phyloP scores from a whole-genome alignment of 2,113 vertebrate species.

The Aythya baeri region DNA sequence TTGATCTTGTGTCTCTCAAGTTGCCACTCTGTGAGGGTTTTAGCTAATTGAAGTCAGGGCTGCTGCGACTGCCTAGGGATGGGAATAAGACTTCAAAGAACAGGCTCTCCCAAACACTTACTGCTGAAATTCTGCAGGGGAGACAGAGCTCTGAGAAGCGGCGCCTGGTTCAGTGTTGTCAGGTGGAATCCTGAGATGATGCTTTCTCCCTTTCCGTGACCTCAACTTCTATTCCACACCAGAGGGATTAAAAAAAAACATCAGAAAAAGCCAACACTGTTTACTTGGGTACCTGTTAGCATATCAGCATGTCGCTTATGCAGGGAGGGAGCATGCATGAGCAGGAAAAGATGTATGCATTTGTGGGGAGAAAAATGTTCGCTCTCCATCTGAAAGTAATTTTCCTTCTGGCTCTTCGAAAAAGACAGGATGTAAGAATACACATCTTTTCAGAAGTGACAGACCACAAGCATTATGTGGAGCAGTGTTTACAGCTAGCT shows the following conservation, averaged over 20 bases:
- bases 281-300: neutral
- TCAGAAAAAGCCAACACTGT: neutral
- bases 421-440: neutral
- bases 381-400: neutral
- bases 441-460: neutral
- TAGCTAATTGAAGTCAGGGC: neutral
- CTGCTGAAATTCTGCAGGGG: conserved; percentile 56
- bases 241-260: neutral
- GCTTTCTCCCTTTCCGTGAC: conserved; percentile 21
- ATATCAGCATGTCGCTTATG: no score
- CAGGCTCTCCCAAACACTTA: neutral
- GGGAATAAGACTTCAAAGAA: neutral
- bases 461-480: neutral
- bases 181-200: neutral
- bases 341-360: fast-evolving
- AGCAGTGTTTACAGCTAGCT: neutral
- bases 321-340: neutral
- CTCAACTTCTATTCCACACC: neutral
- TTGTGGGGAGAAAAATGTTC: neutral
- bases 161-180: neutral
- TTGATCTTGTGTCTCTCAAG: neutral
- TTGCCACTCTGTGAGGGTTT: neutral
- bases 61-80: neutral
- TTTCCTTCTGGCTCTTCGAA: neutral
- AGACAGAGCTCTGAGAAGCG: neutral